These are phyloP conservation scores for Notarius quadriscutis DNA, from an alignment of 2,113 vertebrate genomes.

Conservation along the genomic window DNA sequence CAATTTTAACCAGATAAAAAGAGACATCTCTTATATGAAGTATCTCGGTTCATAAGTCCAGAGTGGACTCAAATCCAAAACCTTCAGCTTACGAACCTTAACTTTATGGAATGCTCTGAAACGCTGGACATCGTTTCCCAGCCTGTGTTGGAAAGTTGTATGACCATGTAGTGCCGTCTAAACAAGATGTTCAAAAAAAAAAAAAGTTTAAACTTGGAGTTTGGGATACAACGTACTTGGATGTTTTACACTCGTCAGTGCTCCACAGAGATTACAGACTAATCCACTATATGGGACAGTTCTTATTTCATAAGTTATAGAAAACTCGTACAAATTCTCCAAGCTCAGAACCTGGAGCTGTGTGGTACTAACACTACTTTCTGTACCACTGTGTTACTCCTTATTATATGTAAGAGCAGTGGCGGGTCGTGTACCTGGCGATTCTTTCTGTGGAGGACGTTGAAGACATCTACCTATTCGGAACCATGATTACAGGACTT, in stretches of 20 bases:
- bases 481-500: too few relatives aligned
- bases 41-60: background rate
- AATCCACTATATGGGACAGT: background rate
- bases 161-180: background rate
- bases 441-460: too few relatives aligned
- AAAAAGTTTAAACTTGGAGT: background rate
- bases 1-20: constrained; percentile 10
- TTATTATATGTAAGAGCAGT: too few relatives aligned
- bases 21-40: background rate
- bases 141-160: background rate
- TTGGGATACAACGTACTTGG: background rate
- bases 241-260: background rate
- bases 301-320: background rate
- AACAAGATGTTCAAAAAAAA: background rate
- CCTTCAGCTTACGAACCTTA: background rate
- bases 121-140: background rate
- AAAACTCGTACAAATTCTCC: background rate
- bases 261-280: background rate
- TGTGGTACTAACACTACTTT: background rate
- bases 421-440: too few relatives aligned
- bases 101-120: constrained; percentile 5
- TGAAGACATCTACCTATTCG: too few relatives aligned
- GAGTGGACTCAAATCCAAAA: background rate
- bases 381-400: background rate
- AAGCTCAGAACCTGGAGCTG: background rate